Evolutionary conservation across 1,140 invertebrate genomes (phyloP).

Genomic region (Chironomus tepperi): DNA sequence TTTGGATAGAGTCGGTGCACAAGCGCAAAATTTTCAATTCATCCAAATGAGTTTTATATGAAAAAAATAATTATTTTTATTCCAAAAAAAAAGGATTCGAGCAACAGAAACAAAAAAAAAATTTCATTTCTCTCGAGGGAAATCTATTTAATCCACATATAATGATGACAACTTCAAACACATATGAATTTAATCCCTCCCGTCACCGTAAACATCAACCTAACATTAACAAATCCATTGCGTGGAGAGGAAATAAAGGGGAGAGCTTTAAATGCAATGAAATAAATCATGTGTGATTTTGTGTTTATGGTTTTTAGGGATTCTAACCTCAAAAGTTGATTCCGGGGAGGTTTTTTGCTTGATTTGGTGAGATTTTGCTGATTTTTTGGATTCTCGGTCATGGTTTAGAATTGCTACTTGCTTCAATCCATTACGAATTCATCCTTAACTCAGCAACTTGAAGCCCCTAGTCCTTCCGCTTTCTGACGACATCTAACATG

Average conservation of each 20-base stretch:
- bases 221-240: neutral
- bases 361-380: too few relatives aligned
- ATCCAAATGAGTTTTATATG: neutral
- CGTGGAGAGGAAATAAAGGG: neutral
- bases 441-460: too few relatives aligned
- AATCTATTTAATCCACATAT: conserved; percentile 23
- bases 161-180: conserved; percentile 24
- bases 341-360: too few relatives aligned
- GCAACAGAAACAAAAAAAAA: conserved; percentile 1
- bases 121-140: neutral
- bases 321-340: too few relatives aligned
- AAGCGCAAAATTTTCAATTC: conserved; percentile 5
- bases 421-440: too few relatives aligned
- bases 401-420: too few relatives aligned
- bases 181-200: conserved; percentile 17
- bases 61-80: neutral
- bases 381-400: too few relatives aligned
- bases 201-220: neutral
- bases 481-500: neutral
- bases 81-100: neutral
- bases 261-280: neutral
- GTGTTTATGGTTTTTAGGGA: too few relatives aligned
- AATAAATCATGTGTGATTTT: conserved; percentile 22
- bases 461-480: neutral
- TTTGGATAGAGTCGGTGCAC: neutral